Evolutionary conservation across 2,888 invertebrate species (phyloP).

Genomic region (Bellardia bayeri): DNA sequence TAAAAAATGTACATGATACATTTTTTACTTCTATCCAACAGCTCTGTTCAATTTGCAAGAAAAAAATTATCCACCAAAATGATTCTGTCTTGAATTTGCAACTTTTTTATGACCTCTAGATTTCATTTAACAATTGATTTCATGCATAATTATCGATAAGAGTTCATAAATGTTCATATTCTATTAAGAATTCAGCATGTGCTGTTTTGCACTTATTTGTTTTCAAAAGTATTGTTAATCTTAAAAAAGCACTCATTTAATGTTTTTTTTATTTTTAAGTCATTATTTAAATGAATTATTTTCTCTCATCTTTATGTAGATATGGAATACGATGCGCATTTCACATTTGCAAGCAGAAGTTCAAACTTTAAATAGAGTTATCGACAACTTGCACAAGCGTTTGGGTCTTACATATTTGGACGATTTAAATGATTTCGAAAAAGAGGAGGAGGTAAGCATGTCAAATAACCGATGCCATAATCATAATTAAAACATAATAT

Average conservation of each 20-base stretch:
- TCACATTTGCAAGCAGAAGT: conserved; percentile 80
- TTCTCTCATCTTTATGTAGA: conserved; percentile 76
- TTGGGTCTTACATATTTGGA: conserved; percentile 82
- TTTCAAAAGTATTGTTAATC: too few species aligned
- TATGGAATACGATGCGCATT: conserved; percentile 81
- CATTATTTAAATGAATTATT: conserved; percentile 2
- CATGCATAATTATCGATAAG: too few species aligned
- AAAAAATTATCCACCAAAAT: too few species aligned
- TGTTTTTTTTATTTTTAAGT: neutral
- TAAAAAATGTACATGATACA: too few species aligned
- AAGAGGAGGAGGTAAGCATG: conserved; percentile 82
- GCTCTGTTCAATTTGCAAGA: too few species aligned
- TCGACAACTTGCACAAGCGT: conserved; percentile 81
- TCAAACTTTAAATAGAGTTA: conserved; percentile 77
- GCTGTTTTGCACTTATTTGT: too few species aligned
- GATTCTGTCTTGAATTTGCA: too few species aligned
- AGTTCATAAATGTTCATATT: neutral
- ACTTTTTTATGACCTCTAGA: too few species aligned
- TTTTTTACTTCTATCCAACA: too few species aligned
- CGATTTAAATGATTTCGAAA: conserved; percentile 82
- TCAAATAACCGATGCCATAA: neutral
- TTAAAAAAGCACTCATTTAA: too few species aligned
- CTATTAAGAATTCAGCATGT: neutral
- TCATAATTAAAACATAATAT: neutral
- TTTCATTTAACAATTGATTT: too few species aligned